Conservation (phyloP, 1,140 invertebrate genomes). For the Marisa cornuarietis region DNA sequence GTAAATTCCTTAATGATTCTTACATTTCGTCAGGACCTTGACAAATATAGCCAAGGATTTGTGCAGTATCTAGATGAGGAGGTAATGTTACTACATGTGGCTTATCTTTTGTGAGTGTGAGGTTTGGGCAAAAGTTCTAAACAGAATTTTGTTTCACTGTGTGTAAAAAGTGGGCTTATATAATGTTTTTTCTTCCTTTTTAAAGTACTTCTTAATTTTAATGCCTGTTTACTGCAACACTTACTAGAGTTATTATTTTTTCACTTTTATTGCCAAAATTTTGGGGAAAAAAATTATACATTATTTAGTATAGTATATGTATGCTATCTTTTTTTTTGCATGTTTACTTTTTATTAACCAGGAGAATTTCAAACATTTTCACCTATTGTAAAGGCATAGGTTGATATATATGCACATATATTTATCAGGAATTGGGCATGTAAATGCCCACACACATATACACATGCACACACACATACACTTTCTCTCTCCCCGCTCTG, state of each 20-base stretch:
- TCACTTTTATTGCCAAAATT: neutral
- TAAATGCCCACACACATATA: too few species aligned
- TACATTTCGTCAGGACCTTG: constrained; percentile 36
- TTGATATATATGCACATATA: neutral
- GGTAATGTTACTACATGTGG: constrained; percentile 6
- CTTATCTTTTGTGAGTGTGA: neutral
- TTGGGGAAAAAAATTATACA: neutral
- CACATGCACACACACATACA: too few species aligned
- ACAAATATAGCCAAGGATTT: constrained; percentile 26
- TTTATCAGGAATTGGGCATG: too few species aligned
- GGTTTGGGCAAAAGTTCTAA: neutral
- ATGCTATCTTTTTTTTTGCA: neutral
- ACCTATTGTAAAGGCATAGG: neutral
- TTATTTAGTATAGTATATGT: neutral
- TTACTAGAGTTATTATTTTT: neutral
- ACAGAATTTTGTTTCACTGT: neutral
- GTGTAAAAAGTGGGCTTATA: neutral
- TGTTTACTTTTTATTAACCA: neutral
- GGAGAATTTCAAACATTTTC: neutral
- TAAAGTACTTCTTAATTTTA: neutral
- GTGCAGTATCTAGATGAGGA: constrained; percentile 34
- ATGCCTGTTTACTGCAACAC: neutral
- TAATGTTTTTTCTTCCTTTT: neutral
- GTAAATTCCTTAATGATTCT: constrained; percentile 6
- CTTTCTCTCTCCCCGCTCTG: too few species aligned